Evolutionary conservation across 2,797 vertebrate species (phyloP).

Genomic region (Coreius guichenoti): DNA sequence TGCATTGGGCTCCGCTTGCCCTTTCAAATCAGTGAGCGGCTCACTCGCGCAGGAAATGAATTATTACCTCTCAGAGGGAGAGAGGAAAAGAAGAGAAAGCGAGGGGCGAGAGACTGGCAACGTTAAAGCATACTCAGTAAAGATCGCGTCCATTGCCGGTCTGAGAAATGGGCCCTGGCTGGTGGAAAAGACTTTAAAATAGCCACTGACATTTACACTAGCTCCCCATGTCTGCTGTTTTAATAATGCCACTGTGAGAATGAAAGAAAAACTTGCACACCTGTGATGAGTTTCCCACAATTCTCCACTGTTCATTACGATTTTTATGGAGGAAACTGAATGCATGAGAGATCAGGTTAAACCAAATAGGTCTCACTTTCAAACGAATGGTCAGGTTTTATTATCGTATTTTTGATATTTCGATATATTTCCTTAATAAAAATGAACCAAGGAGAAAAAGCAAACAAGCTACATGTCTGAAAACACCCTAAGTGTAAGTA

Average conservation of each 20-base stretch:
- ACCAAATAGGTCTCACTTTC: background rate
- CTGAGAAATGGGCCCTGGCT: slow-evolving; percentile 53
- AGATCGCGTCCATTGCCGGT: slow-evolving; percentile 45
- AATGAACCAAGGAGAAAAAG: background rate
- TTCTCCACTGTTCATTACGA: slow-evolving; percentile 25
- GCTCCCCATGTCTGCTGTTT: slow-evolving; percentile 53
- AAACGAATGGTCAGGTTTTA: background rate
- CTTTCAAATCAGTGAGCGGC: slow-evolving; percentile 62
- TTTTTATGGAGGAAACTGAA: slow-evolving; percentile 41
- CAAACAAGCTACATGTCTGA: background rate
- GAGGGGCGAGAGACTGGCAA: slow-evolving; percentile 18
- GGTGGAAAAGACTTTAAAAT: slow-evolving; percentile 62
- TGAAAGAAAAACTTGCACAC: slow-evolving; percentile 44
- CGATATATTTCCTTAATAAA: background rate
- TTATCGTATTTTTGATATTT: background rate
- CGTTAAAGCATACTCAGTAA: slow-evolving; percentile 37
- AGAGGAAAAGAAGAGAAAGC: slow-evolving; percentile 27
- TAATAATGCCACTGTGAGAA: slow-evolving; percentile 56
- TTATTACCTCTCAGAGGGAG: slow-evolving; percentile 52
- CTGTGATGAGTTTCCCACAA: slow-evolving; percentile 49
- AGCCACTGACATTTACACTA: slow-evolving; percentile 63
- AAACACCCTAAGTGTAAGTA: background rate
- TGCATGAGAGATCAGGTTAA: slow-evolving; percentile 8
- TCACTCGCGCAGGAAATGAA: slow-evolving; percentile 62
- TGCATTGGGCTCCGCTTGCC: slow-evolving; percentile 48